Evolutionary conservation across 2,797 vertebrate genomes (phyloP), one percentile per base, ranked within the genome.

Genomic region (Hyperoplus immaculatus): DNA sequence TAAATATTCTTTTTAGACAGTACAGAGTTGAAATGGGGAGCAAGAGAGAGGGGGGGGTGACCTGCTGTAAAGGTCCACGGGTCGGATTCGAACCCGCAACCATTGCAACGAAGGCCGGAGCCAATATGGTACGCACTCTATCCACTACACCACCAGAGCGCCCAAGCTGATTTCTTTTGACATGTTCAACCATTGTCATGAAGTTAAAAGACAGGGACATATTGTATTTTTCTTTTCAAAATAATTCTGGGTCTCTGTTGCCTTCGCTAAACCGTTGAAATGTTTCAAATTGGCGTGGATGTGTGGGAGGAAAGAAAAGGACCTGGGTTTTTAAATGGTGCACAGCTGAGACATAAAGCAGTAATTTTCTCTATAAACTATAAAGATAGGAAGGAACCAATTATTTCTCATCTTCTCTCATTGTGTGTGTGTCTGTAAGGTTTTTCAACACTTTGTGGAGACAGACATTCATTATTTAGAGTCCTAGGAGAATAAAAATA

Each of bases 331-430:
- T 67, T 47, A 38, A 10, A n/a, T 29, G 12, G 3, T 2, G 0
- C 21, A 9, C 43, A 54, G 10, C 47, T 38, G 56, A 67, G 8
- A 47, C 11, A 11, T 12, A 4, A 8, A 10, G 72, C 16, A 49
- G 11, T 18, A 1, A 16, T 74, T 59, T 66, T 73, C 47, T 50
- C 6, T 15, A 46, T 43, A 51, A 78, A 18, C 5, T 6, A 13
- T 69, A 9, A 41, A 43, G 10, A 72, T 10, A 1, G 5, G 21
- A 45, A 5, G 47, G 21, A n/a, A 5, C 8, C 16, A 18, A 39
- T 77, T 54, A 49, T 57, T 79, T 76, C 41, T 81, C 39, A 65
- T 63, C 42, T 73, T 57, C 47, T 70, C 15, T 77, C 18, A 77
- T 68, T 68, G 21, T 5, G 51, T 49, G 57, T 70, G 29, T 29